These are phyloP conservation scores for Drosophila yooni DNA, from an alignment of 2,888 invertebrate species.

Conservation along the genomic window DNA sequence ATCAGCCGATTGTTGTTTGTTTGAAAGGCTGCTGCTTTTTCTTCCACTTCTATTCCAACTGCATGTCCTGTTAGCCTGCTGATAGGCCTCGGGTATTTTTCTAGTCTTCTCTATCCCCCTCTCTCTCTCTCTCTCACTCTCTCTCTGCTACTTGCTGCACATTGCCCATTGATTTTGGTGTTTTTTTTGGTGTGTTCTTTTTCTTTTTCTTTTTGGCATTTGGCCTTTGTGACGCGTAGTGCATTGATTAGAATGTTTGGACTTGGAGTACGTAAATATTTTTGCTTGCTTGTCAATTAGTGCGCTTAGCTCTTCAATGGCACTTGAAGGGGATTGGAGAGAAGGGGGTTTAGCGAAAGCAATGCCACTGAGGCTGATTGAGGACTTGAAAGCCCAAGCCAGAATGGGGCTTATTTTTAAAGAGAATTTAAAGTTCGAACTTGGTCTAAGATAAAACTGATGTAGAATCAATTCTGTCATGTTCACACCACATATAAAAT, in stretches of 20 bases:
- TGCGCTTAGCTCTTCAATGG: slow-evolving; percentile 63
- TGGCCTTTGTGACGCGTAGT: slow-evolving; percentile 35
- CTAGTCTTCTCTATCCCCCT: neutral
- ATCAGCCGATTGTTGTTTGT: slow-evolving; percentile 66
- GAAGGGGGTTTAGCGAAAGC: neutral
- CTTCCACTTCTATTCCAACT: slow-evolving; percentile 24
- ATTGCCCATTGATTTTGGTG: slow-evolving; percentile 43
- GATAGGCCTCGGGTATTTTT: slow-evolving; percentile 48
- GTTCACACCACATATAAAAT: neutral
- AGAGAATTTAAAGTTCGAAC: slow-evolving; percentile 4
- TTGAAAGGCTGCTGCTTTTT: slow-evolving; percentile 58
- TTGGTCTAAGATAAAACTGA: neutral
- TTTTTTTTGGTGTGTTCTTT: slow-evolving; percentile 24
- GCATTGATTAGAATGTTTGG: slow-evolving; percentile 81
- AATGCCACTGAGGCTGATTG: neutral
- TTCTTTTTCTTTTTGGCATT: slow-evolving; percentile 37
- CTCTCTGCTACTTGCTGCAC: slow-evolving; percentile 16
- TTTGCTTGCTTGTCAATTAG: slow-evolving; percentile 80
- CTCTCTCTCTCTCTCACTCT: neutral
- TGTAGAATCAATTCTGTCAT: neutral
- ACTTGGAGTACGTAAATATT: slow-evolving; percentile 78
- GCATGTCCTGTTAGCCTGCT: slow-evolving; percentile 27
- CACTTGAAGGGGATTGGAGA: slow-evolving; percentile 9
- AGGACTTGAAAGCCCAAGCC: slow-evolving; percentile 16
- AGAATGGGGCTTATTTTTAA: neutral